Percentiles rank a stretch among this genome's conserved stretches.
phyloP scores from a whole-genome alignment of 2,113 vertebrate species.

The Sterrhoptilus dennistouni region DNA sequence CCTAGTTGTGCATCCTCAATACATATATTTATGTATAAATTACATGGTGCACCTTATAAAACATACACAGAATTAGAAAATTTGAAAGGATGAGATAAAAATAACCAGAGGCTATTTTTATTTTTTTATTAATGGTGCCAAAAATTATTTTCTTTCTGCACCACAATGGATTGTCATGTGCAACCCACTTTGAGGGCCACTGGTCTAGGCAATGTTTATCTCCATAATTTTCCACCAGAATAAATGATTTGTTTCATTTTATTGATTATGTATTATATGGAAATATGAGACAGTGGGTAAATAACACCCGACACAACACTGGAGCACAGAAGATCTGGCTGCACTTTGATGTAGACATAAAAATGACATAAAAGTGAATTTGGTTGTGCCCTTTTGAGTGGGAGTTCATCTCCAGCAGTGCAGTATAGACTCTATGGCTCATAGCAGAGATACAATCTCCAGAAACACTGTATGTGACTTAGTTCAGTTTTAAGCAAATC shows the following conservation, averaged over 20 bases:
- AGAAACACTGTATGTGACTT: not conserved
- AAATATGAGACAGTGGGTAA: not conserved
- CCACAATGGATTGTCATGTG: not conserved
- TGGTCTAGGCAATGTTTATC: not conserved
- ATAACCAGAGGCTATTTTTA: not conserved
- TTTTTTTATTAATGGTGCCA: not conserved
- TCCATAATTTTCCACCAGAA: not conserved
- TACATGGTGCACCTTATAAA: not conserved
- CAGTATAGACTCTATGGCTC: not conserved
- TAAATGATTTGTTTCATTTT: not conserved
- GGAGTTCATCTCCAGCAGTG: rapidly evolving
- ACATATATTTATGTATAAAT: not conserved
- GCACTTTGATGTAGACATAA: not conserved
- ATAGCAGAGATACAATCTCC: not conserved
- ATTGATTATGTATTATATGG: not conserved
- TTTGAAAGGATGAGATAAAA: not conserved
- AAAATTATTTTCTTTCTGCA: not conserved
- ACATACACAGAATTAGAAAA: not conserved
- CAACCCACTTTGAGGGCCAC: not conserved
- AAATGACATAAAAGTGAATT: not conserved
- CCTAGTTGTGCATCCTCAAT: not conserved
- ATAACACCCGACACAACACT: not conserved
- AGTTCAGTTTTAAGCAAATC: not conserved
- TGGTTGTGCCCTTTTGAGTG: not conserved
- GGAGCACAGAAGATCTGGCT: not conserved